These are phyloP conservation scores for Aproaerema taeniolella DNA, from an alignment of 2,888 invertebrate species.

Conservation along the genomic window DNA sequence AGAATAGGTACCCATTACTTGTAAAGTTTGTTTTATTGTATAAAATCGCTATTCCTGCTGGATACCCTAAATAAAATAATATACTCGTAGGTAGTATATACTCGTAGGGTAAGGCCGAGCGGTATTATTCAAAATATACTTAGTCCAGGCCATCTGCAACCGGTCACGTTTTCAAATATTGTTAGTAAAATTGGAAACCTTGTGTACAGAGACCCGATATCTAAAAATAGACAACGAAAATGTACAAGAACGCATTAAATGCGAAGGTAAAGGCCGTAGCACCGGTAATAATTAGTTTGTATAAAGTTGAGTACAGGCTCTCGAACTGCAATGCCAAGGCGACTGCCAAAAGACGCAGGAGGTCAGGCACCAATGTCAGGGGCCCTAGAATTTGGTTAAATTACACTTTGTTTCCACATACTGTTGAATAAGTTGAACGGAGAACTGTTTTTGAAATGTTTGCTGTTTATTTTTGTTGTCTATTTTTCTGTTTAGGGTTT, in stretches of 20 bases:
- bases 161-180: constrained; percentile 1
- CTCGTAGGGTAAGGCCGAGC: too few species aligned
- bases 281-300: constrained; percentile 36
- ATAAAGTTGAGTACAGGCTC: constrained; percentile 46
- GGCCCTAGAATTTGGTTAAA: constrained; percentile 62
- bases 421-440: too few species aligned
- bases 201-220: constrained; percentile 4
- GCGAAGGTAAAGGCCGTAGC: constrained; percentile 40
- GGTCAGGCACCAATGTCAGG: constrained; percentile 71
- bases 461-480: too few species aligned
- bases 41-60: too few species aligned
- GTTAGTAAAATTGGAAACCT: constrained; percentile 2
- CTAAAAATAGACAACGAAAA: constrained; percentile 7
- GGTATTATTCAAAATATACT: too few species aligned
- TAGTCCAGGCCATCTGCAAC: not conserved
- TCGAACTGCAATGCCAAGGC: constrained; percentile 69
- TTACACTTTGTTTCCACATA: constrained; percentile 32
- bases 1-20: too few species aligned
- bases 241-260: constrained; percentile 15
- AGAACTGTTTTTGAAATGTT: too few species aligned
- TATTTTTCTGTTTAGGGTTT: too few species aligned
- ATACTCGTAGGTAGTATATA: too few species aligned
- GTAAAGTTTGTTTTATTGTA: too few species aligned
- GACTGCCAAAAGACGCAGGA: constrained; percentile 63
- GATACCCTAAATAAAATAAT: too few species aligned